Evolutionary conservation across 2,797 vertebrate species (phyloP).

Genomic region (Neosilurus hyrtlii): DNA sequence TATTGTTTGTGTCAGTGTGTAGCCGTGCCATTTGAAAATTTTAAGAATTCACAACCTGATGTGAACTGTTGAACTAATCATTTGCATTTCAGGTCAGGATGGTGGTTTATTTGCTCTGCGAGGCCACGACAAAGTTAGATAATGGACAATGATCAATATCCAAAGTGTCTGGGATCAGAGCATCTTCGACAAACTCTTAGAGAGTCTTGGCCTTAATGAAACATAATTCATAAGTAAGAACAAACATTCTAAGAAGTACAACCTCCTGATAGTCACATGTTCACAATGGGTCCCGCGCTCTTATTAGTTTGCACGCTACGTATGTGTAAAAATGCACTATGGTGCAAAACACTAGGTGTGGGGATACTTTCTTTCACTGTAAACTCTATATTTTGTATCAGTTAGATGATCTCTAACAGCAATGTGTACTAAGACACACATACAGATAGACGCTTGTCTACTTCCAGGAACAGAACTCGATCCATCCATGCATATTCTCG

Average conservation of each 20-base stretch:
- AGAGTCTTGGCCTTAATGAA: background rate
- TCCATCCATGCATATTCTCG: background rate
- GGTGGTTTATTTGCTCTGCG: background rate
- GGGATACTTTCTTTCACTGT: background rate
- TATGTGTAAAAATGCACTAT: background rate
- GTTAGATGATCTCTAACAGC: background rate
- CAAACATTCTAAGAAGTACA: background rate
- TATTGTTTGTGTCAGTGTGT: background rate
- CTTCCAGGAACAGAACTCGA: background rate
- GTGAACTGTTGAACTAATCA: background rate
- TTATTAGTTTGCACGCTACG: background rate
- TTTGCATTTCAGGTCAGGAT: background rate
- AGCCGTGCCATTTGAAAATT: background rate
- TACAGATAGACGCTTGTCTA: background rate
- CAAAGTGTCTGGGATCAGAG: constrained; percentile 12
- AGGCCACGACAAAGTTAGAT: background rate
- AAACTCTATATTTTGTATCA: background rate
- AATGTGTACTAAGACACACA: background rate
- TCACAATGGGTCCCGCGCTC: background rate
- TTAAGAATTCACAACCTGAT: background rate
- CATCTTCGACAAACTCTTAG: constrained; percentile 2
- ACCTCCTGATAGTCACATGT: background rate
- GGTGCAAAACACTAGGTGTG: background rate
- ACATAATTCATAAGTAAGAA: background rate
- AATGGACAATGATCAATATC: constrained; percentile 10